Evolutionary conservation across 2,113 vertebrate genomes (phyloP).

Genomic region (Drymodes brunneopygia): DNA sequence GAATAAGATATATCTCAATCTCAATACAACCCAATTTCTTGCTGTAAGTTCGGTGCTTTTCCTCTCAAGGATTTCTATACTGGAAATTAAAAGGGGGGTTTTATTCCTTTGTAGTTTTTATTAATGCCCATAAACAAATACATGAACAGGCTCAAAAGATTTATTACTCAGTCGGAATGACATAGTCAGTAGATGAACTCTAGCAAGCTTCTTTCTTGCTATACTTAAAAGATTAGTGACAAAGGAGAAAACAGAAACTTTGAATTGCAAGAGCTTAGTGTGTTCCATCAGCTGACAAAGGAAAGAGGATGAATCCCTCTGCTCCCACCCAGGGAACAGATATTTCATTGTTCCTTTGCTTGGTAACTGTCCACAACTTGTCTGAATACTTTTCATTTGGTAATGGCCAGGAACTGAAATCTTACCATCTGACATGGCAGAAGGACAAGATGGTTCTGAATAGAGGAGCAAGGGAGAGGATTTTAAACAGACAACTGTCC

Average conservation of each 20-base stretch:
- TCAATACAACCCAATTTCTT: background rate
- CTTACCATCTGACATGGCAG: conserved; percentile 53
- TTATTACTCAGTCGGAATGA: background rate
- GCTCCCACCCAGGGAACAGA: conserved; percentile 58
- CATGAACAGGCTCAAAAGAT: background rate
- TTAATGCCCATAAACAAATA: background rate
- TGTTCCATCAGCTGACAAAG: background rate
- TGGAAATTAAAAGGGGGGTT: background rate
- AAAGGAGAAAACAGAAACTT: background rate
- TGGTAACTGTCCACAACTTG: background rate
- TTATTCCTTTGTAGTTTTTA: background rate
- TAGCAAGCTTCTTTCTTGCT: background rate
- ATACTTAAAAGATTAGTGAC: conserved; percentile 15
- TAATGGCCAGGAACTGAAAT: conserved; percentile 39
- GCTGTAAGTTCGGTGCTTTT: background rate
- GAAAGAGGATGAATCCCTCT: conserved; percentile 13
- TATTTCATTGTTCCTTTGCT: conserved; percentile 27
- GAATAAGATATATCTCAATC: background rate
- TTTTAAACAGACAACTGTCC: conserved; percentile 2
- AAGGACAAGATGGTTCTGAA: conserved; percentile 36
- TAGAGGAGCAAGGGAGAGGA: background rate
- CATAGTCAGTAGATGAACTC: background rate
- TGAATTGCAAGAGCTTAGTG: conserved; percentile 14
- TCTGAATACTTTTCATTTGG: conserved; percentile 30
- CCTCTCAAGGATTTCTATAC: background rate